phyloP scores from a whole-genome alignment of 1,140 invertebrate genomes.

The Lucilia cuprina region DNA sequence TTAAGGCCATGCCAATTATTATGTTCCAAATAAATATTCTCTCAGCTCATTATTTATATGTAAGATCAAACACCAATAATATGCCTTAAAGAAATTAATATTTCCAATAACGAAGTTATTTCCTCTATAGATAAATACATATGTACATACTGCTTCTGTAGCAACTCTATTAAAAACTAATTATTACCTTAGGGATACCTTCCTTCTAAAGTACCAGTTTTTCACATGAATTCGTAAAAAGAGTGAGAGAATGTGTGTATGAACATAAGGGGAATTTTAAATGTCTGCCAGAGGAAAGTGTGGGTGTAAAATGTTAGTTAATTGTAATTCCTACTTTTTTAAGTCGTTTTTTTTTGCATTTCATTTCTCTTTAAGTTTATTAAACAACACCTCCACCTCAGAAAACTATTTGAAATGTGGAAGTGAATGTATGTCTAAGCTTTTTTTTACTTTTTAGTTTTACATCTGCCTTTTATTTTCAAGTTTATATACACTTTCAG shows the following conservation, averaged over 20 bases:
- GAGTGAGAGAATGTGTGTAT: not conserved
- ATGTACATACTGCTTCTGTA: not conserved
- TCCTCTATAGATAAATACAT: too few relatives aligned
- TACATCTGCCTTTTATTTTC: not conserved
- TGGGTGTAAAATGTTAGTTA: slow-evolving; percentile 26
- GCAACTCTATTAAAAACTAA: not conserved
- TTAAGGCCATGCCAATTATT: too few relatives aligned
- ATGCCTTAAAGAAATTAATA: too few relatives aligned
- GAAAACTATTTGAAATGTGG: not conserved
- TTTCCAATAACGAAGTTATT: too few relatives aligned
- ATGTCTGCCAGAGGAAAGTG: not conserved
- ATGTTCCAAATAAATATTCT: too few relatives aligned
- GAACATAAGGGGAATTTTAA: not conserved
- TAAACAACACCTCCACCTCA: not conserved
- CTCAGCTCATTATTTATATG: too few relatives aligned
- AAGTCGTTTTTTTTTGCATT: not conserved
- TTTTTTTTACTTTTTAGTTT: not conserved
- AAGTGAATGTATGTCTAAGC: not conserved
- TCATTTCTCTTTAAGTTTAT: not conserved
- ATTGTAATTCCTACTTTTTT: slow-evolving; percentile 1
- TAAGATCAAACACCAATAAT: too few relatives aligned
- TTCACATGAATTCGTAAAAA: not conserved
- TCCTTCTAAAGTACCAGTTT: not conserved
- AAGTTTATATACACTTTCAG: not conserved
- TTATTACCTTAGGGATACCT: slow-evolving; percentile 1